A percentile compares a stretch with the other conserved stretches of the same genome.
These are phyloP conservation scores for Synergus japonicus DNA, from an alignment of 2,888 invertebrate species.

Conservation along the genomic window DNA sequence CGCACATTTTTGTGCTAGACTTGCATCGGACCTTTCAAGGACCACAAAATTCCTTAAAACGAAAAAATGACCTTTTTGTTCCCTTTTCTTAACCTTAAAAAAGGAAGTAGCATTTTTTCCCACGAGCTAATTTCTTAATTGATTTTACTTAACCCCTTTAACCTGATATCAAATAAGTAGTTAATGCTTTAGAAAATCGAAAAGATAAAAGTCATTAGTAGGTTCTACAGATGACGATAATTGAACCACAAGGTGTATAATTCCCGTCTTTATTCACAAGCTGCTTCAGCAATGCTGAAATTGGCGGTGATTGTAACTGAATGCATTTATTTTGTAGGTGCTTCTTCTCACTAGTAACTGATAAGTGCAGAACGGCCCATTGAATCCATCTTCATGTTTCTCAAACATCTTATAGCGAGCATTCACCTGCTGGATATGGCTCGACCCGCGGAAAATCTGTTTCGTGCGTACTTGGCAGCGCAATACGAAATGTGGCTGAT, in stretches of 20 bases:
- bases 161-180: neutral
- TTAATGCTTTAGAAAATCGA: neutral
- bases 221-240: conserved; percentile 4
- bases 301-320: neutral
- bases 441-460: conserved; percentile 6
- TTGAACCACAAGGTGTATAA: neutral
- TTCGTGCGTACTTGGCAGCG: no score
- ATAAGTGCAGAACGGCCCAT: conserved; percentile 45
- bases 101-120: no score
- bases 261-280: neutral
- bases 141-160: no score
- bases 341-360: conserved; percentile 44
- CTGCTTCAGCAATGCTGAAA: neutral
- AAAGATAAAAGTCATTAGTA: neutral
- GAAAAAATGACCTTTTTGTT: no score
- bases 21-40: no score
- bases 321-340: conserved; percentile 10
- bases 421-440: neutral
- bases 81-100: no score
- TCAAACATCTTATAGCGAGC: conserved; percentile 29
- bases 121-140: no score
- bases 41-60: no score
- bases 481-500: no score
- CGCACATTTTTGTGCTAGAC: no score
- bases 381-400: conserved; percentile 28